These are phyloP conservation scores for Plectrocnemia conspersa DNA, from an alignment of 1,140 invertebrate genomes.

Conservation along the genomic window DNA sequence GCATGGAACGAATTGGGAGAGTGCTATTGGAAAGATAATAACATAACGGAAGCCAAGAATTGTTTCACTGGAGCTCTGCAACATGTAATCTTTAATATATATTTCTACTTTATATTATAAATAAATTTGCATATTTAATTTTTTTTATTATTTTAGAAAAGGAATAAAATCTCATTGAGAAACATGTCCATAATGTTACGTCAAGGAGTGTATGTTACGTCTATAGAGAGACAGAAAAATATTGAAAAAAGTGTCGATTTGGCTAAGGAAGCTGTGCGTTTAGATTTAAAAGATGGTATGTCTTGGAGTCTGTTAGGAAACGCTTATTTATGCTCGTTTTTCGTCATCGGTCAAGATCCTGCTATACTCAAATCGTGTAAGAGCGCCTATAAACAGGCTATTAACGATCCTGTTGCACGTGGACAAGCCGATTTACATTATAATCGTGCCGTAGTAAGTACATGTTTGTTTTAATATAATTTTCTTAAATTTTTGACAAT, in stretches of 20 bases:
- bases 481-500: neutral
- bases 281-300: slow-evolving; percentile 76
- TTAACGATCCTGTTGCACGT: slow-evolving; percentile 66
- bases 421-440: slow-evolving; percentile 79
- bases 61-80: slow-evolving; percentile 79
- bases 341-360: slow-evolving; percentile 69
- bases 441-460: slow-evolving; percentile 77
- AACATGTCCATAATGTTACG: slow-evolving; percentile 81
- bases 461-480: slow-evolving; percentile 24
- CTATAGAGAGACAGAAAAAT: slow-evolving; percentile 56
- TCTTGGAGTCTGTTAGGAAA: slow-evolving; percentile 86
- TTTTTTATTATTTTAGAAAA: slow-evolving; percentile 52
- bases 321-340: slow-evolving; percentile 78
- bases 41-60: slow-evolving; percentile 74
- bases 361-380: slow-evolving; percentile 68
- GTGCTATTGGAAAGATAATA: slow-evolving; percentile 84
- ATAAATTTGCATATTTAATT: slow-evolving; percentile 22
- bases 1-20: slow-evolving; percentile 90
- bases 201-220: slow-evolving; percentile 56
- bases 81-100: slow-evolving; percentile 56
- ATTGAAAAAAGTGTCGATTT: slow-evolving; percentile 70
- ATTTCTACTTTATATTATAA: slow-evolving; percentile 17
- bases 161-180: slow-evolving; percentile 73
- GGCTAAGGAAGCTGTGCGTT: slow-evolving; percentile 77
- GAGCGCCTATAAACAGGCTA: slow-evolving; percentile 77